Evolutionary conservation across 1,140 invertebrate genomes (phyloP).

Genomic region (Drusus annulatus): DNA sequence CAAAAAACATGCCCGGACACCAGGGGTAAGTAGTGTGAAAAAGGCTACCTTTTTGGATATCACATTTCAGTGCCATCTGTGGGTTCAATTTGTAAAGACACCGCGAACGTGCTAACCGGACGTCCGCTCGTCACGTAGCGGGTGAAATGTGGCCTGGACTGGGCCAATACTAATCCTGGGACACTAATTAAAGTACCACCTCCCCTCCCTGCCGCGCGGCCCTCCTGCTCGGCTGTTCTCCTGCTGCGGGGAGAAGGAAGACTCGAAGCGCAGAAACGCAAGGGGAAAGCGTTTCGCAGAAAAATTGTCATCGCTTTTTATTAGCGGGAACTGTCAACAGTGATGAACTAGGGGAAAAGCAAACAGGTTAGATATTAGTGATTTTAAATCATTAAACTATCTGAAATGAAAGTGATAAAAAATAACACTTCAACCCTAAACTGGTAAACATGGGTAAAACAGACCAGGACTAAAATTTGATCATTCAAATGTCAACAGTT

Average conservation of each 20-base stretch:
- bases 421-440: too few relatives aligned
- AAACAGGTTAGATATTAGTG: background rate
- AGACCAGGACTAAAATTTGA: too few relatives aligned
- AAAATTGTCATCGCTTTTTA: constrained; percentile 25
- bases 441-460: too few relatives aligned
- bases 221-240: too few relatives aligned
- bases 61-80: constrained; percentile 48
- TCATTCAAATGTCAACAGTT: too few relatives aligned
- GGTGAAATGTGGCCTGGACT: constrained; percentile 21
- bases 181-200: constrained; percentile 27
- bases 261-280: background rate
- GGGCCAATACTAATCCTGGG: constrained; percentile 24
- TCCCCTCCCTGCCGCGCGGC: background rate
- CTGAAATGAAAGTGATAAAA: too few relatives aligned
- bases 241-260: too few relatives aligned
- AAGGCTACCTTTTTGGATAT: constrained; percentile 22
- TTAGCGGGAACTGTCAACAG: constrained; percentile 5
- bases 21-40: constrained; percentile 10
- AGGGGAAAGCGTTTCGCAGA: background rate
- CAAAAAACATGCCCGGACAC: background rate
- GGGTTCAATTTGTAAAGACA: constrained; percentile 46
- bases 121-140: constrained; percentile 23
- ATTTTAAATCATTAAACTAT: too few relatives aligned
- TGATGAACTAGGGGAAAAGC: background rate
- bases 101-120: constrained; percentile 26